Evolutionary conservation across 2,797 vertebrate genomes (phyloP).

Genomic region (Halcyon badia): DNA sequence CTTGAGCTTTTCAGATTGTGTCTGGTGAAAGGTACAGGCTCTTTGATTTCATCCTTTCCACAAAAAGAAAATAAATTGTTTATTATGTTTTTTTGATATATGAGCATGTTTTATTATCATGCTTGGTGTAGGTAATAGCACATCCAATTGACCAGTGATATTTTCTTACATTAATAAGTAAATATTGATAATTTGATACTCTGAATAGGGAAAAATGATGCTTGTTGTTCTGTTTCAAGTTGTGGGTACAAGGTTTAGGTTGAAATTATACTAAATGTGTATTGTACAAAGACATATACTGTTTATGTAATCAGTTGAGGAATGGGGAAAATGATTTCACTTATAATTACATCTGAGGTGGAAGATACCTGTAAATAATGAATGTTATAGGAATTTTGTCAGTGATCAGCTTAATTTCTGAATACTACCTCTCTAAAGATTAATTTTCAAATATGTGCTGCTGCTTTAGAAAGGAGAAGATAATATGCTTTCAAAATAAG

Average conservation of each 20-base stretch:
- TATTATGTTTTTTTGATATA: background rate
- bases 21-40: background rate
- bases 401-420: background rate
- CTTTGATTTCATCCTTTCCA: background rate
- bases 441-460: constrained; percentile 14
- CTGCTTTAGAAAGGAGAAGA: background rate
- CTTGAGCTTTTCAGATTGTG: background rate
- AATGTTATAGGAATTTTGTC: background rate
- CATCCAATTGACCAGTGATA: background rate
- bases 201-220: background rate
- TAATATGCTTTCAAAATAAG: background rate
- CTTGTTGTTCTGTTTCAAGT: background rate
- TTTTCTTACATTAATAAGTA: background rate
- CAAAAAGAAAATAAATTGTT: background rate
- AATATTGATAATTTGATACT: background rate
- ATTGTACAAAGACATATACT: background rate
- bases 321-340: background rate
- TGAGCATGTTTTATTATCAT: background rate
- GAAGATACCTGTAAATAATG: background rate
- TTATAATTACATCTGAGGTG: background rate
- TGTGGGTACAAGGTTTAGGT: background rate
- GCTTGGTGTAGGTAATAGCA: background rate
- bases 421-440: background rate
- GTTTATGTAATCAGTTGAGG: background rate
- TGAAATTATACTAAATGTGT: constrained; percentile 4